Conservation (phyloP, 2,113 vertebrate genomes). For the Corythornis vintsioides region DNA sequence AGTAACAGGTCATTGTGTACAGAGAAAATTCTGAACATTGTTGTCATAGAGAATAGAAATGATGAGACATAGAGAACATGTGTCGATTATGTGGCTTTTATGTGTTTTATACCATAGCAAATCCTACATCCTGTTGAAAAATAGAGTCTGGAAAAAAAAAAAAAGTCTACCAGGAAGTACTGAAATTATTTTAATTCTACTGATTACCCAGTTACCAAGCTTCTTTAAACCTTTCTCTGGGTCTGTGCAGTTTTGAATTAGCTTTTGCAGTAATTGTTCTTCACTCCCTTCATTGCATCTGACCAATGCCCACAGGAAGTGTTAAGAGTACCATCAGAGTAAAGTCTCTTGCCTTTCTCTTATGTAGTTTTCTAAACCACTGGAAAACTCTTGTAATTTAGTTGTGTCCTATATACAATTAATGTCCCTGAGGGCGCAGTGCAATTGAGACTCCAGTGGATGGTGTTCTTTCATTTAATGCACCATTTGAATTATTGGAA, state of each 20-base stretch:
- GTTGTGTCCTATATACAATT: background rate
- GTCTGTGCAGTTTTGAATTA: background rate
- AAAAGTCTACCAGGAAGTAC: background rate
- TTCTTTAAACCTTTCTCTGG: background rate
- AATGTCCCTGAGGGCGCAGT: background rate
- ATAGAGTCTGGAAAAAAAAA: background rate
- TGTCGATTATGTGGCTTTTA: background rate
- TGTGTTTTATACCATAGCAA: background rate
- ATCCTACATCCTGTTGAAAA: background rate
- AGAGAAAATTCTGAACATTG: background rate
- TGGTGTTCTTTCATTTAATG: background rate
- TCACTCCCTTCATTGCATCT: background rate
- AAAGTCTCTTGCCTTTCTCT: background rate
- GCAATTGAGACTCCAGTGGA: background rate
- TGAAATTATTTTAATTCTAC: background rate
- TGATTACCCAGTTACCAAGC: background rate
- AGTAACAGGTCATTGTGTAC: background rate
- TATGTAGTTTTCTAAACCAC: background rate
- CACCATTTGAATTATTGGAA: background rate
- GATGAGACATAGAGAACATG: too few species aligned
- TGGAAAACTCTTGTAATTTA: background rate
- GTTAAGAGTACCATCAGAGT: background rate
- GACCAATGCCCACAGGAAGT: background rate
- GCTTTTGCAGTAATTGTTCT: background rate
- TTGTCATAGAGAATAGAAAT: background rate